Evolutionary conservation across 2,888 invertebrate species (phyloP).

Genomic region (Rhingia rostrata): DNA sequence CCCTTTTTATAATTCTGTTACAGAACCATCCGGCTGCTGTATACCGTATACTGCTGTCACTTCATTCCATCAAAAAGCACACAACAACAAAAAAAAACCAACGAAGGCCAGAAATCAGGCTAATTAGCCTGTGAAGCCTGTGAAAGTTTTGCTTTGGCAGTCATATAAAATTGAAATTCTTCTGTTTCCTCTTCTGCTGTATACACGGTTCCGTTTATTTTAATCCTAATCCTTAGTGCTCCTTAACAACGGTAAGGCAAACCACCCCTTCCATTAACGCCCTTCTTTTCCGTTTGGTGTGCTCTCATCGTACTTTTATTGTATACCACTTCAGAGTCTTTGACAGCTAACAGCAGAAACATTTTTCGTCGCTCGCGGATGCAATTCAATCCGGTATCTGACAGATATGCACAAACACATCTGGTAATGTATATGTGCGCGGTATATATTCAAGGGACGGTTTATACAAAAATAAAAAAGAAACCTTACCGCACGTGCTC

Average conservation of each 20-base stretch:
- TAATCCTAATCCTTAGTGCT: conserved; percentile 47
- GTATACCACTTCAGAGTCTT: conserved; percentile 45
- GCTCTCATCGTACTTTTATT: conserved; percentile 27
- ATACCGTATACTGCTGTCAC: conserved; percentile 34
- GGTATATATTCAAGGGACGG: conserved; percentile 1
- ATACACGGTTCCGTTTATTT: conserved; percentile 15
- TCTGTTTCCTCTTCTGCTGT: conserved; percentile 5
- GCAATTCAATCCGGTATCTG: conserved; percentile 55
- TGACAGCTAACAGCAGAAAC: conserved; percentile 69
- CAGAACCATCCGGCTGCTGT: conserved; percentile 18
- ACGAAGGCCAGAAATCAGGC: conserved; percentile 63
- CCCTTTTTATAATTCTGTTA: conserved; percentile 35
- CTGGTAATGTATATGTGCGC: background rate
- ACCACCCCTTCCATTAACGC: conserved; percentile 33
- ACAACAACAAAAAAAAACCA: conserved; percentile 20
- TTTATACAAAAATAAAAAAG: conserved; percentile 27
- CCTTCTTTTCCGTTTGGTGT: conserved; percentile 4
- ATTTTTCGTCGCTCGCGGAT: conserved; percentile 55
- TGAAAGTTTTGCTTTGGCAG: conserved; percentile 59
- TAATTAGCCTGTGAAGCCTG: conserved; percentile 65
- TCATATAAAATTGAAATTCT: conserved; percentile 35
- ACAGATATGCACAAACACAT: conserved; percentile 6
- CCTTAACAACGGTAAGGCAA: conserved; percentile 20
- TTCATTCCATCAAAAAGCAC: conserved; percentile 26
- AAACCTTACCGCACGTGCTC: conserved; percentile 63